Base-by-base conservation (phyloP, 2,888 invertebrate genomes). In the Ethmia dodecea region DNA sequence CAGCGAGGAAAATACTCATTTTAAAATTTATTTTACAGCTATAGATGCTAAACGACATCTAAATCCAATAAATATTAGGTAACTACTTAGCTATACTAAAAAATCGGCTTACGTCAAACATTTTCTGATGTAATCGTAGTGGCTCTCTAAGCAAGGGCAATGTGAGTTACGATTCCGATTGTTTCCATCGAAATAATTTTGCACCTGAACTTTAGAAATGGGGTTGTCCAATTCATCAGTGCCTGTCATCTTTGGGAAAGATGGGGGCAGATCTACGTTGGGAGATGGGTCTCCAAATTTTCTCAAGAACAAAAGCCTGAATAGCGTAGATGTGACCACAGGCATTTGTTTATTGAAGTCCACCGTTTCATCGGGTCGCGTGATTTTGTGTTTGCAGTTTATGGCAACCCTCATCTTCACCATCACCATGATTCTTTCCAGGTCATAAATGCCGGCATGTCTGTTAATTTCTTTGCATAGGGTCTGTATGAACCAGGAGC, bases 401-500 rank as follows among this genome's bases (percentile, higher is more conserved):
- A 77, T 58, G 0, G 83, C 80, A 0, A 83, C 76, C 11, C 66
- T 68, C 2, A 66, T 52, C 26, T 77, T 76, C 2, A 79, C 73
- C 16, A 69, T 72, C 1, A 64, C 72, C 16, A 79, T 47, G 6
- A 83, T 83, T 0, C 77, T 62, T 40, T 72, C 72, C 1, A 83
- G 36, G 31, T 83, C 80, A 1, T 58, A 46, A 0, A 52, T 55
- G 1, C 47, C 18, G 0, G 74, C 55, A 2, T 71, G 42, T 11
- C 57, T 35, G 3, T 64, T 47, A 13, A 83, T 76, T 41, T 75
- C 71, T 5, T 45, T 49, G 45, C 81, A 83, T 0, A 83, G 49
- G 0, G 71, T 60, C 33, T 81, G 83, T 8, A 83, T 71, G 40
- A 81, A 72, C 83, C 81, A 83, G 1, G 78, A 64, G 4, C 81